A percentile compares a stretch with the other conserved stretches of the same genome.
phyloP scores from a whole-genome alignment of 1,140 invertebrate genomes.

The Nasonia giraulti region DNA sequence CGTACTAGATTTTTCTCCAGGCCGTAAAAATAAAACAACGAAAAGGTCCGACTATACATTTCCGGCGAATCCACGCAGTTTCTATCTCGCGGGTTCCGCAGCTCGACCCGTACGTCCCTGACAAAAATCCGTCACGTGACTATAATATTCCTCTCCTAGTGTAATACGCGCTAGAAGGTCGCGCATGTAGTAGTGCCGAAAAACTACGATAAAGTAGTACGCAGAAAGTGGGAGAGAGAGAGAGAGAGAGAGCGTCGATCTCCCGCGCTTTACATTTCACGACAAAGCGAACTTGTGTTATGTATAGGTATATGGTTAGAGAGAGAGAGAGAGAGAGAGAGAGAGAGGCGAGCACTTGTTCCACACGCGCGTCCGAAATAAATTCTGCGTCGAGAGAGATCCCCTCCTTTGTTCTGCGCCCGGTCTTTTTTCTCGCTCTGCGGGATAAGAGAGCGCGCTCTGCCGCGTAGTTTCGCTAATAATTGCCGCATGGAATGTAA shows the following conservation, averaged over 20 bases:
- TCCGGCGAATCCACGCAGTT: too few relatives aligned
- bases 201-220: not conserved
- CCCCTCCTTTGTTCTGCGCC: not conserved
- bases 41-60: too few relatives aligned
- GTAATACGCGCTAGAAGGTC: not conserved
- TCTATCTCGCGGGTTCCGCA: not conserved
- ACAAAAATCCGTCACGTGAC: conserved; percentile 23
- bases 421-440: too few relatives aligned
- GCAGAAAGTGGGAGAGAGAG: not conserved
- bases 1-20: not conserved
- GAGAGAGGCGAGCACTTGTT: not conserved
- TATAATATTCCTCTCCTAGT: not conserved
- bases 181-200: not conserved
- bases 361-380: not conserved
- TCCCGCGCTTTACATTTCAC: not conserved
- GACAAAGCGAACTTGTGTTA: not conserved
- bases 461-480: not conserved
- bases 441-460: not conserved
- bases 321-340: not conserved
- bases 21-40: too few relatives aligned
- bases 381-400: not conserved
- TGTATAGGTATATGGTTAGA: not conserved
- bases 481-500: not conserved
- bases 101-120: conserved; percentile 9
- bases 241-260: not conserved